These are phyloP conservation scores for Craterocephalus amniculus DNA, from an alignment of 2,797 vertebrate species.

Conservation along the genomic window DNA sequence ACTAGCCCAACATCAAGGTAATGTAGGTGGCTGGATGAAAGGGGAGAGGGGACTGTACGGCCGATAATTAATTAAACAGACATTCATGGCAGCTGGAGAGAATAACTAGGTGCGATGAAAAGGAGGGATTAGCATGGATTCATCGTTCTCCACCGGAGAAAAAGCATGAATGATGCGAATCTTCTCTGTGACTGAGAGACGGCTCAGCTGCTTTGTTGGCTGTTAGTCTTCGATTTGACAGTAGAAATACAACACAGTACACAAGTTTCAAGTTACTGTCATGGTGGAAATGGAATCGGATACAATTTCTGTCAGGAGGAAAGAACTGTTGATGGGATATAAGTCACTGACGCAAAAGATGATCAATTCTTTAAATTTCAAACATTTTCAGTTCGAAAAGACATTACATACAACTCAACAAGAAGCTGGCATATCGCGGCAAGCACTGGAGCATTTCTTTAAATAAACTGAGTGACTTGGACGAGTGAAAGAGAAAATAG, in stretches of 20 bases:
- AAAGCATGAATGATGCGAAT: constrained; percentile 32
- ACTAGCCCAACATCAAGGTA: constrained; percentile 67
- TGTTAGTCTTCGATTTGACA: neutral
- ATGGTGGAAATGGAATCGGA: neutral
- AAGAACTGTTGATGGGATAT: neutral
- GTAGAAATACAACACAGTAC: neutral
- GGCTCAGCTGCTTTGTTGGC: constrained; percentile 32
- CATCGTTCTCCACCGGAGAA: constrained; percentile 46
- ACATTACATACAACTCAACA: no score
- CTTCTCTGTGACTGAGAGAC: constrained; percentile 19
- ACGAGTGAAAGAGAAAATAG: no score
- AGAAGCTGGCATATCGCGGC: neutral
- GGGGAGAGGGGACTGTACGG: constrained; percentile 40
- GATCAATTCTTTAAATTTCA: no score
- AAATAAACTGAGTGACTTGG: no score
- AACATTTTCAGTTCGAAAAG: no score
- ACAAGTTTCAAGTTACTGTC: neutral
- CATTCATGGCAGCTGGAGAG: constrained; percentile 63
- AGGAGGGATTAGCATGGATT: constrained; percentile 69
- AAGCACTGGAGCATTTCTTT: neutral
- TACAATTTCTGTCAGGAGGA: neutral
- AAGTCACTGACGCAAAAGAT: no score
- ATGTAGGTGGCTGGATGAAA: constrained; percentile 65
- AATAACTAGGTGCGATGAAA: constrained; percentile 56
- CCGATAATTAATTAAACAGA: constrained; percentile 65